Evolutionary conservation across 2,797 vertebrate species (phyloP).

Genomic region (Alosa sapidissima): DNA sequence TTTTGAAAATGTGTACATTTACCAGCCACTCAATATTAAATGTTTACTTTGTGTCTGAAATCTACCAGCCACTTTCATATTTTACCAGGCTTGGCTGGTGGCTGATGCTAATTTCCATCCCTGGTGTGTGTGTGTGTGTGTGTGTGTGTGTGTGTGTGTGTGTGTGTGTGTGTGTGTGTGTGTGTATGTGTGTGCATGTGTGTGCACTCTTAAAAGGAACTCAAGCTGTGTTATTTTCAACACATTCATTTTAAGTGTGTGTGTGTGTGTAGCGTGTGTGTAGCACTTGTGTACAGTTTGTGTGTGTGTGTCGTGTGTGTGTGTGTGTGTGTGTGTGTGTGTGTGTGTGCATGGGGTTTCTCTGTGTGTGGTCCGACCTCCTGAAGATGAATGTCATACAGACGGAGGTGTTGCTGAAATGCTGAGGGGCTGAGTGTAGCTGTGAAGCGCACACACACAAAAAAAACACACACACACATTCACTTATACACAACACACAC

Average conservation of each 20-base stretch:
- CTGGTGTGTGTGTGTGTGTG: background rate
- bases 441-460: background rate
- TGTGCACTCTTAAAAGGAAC: background rate
- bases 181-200: constrained; percentile 6
- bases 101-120: too few relatives aligned
- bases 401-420: background rate
- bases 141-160: background rate
- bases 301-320: background rate
- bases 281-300: background rate
- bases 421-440: background rate
- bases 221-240: too few relatives aligned
- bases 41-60: too few relatives aligned
- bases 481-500: too few relatives aligned
- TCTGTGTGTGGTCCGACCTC: constrained; percentile 8
- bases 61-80: too few relatives aligned
- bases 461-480: background rate
- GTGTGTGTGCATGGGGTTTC: background rate
- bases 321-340: background rate
- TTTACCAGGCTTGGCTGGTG: too few relatives aligned
- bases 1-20: background rate
- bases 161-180: too few relatives aligned
- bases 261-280: constrained; percentile 18
- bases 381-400: constrained; percentile 6
- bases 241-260: background rate
- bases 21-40: too few relatives aligned